phyloP scores from a whole-genome alignment of 1,140 invertebrate genomes.

The Luehdorfia chinensis region DNA sequence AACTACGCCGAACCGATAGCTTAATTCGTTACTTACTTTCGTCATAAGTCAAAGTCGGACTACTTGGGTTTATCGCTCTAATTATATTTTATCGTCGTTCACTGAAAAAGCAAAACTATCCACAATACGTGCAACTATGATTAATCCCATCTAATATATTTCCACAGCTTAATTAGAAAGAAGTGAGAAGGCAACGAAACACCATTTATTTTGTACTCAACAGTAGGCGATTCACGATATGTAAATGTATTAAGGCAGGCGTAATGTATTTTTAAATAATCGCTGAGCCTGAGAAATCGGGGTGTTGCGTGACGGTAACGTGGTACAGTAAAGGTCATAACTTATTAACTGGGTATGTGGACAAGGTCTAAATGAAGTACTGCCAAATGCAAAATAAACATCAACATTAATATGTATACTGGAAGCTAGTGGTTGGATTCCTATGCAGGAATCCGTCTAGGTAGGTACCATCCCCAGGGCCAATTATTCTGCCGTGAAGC shows the following conservation, averaged over 20 bases:
- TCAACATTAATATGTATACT: background rate
- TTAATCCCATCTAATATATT: conserved; percentile 28
- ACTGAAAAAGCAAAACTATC: too few relatives aligned
- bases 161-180: conserved; percentile 51
- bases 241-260: conserved; percentile 54
- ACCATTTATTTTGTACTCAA: conserved; percentile 66
- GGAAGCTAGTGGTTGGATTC: too few relatives aligned
- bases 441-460: too few relatives aligned
- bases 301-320: conserved; percentile 48
- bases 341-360: conserved; percentile 16
- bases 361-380: background rate
- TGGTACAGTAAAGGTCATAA: conserved; percentile 7
- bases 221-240: conserved; percentile 51
- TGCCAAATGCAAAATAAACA: background rate
- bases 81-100: too few relatives aligned
- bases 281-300: conserved; percentile 51
- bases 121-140: conserved; percentile 11
- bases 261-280: conserved; percentile 72
- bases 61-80: too few relatives aligned
- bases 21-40: too few relatives aligned
- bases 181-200: conserved; percentile 67
- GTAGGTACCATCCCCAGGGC: too few relatives aligned
- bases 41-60: too few relatives aligned
- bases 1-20: too few relatives aligned
- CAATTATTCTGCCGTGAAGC: too few relatives aligned